A percentile compares a stretch with the other conserved stretches of the same genome.
Conservation (phyloP, 2,888 invertebrate genomes). For the Tachina fera region DNA sequence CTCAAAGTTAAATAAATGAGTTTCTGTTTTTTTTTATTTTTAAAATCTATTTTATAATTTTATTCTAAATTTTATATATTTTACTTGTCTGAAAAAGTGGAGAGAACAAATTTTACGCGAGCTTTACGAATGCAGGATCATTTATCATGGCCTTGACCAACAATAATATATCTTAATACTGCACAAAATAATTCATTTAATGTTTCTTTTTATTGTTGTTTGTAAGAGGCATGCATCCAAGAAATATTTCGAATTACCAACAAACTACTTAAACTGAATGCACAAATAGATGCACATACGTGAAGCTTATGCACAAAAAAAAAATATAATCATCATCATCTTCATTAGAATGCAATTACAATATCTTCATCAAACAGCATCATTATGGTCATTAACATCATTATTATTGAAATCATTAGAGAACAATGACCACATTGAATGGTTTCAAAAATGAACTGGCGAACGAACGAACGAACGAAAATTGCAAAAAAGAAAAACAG, state of each 20-base stretch:
- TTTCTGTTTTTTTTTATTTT: too few species aligned
- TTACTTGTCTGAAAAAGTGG: neutral
- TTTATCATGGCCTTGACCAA: neutral
- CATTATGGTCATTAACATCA: conserved; percentile 30
- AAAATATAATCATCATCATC: neutral
- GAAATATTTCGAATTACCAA: neutral
- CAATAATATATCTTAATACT: neutral
- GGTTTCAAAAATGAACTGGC: conserved; percentile 29
- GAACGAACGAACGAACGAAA: neutral
- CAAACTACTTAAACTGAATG: neutral
- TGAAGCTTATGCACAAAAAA: too few species aligned
- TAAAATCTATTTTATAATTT: too few species aligned
- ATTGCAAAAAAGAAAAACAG: neutral
- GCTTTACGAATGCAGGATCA: neutral
- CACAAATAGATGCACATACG: neutral
- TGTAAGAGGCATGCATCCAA: neutral
- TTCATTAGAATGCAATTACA: conserved; percentile 2
- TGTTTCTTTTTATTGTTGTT: conserved; percentile 11
- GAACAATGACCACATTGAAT: conserved; percentile 30
- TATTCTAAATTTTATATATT: neutral
- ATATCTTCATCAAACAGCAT: neutral
- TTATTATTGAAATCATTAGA: conserved; percentile 25
- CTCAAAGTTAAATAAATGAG: too few species aligned
- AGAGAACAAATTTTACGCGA: neutral
- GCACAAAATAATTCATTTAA: neutral